A percentile compares a stretch with the other conserved stretches of the same genome.
Conservation (phyloP, 1,140 invertebrate species). For the Drosophila sp. region DNA sequence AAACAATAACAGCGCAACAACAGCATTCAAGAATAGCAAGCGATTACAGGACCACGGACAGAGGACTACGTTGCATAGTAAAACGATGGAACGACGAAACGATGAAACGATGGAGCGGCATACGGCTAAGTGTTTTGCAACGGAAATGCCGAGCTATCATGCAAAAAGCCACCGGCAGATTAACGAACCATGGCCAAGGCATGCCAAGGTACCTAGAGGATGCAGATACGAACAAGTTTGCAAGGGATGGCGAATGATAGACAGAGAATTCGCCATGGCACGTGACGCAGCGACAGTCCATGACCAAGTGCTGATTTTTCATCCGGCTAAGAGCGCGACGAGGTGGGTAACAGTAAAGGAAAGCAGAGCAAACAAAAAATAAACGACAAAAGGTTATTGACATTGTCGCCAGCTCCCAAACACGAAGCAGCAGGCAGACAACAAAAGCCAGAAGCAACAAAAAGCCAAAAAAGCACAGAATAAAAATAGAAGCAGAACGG, state of each 20-base stretch:
- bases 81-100: neutral
- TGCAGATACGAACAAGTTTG: conserved; percentile 20
- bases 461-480: conserved; percentile 30
- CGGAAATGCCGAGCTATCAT: conserved; percentile 81
- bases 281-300: conserved; percentile 81
- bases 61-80: neutral
- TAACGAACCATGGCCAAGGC: conserved; percentile 81
- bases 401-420: conserved; percentile 58
- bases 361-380: conserved; percentile 12
- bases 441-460: conserved; percentile 38
- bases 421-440: conserved; percentile 33
- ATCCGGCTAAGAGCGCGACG: conserved; percentile 54
- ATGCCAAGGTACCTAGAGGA: conserved; percentile 55
- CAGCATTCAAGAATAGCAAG: conserved; percentile 61
- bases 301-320: conserved; percentile 82
- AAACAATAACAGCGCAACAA: conserved; percentile 70
- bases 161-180: conserved; percentile 81
- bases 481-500: conserved; percentile 3
- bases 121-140: conserved; percentile 81
- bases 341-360: conserved; percentile 12
- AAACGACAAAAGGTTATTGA: conserved; percentile 77
- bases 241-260: neutral
- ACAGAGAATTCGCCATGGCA: conserved; percentile 50
- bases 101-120: conserved; percentile 20
- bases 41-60: conserved; percentile 68